These are phyloP conservation scores for Odontesthes bonariensis DNA, from an alignment of 2,113 vertebrate species.

Conservation along the genomic window DNA sequence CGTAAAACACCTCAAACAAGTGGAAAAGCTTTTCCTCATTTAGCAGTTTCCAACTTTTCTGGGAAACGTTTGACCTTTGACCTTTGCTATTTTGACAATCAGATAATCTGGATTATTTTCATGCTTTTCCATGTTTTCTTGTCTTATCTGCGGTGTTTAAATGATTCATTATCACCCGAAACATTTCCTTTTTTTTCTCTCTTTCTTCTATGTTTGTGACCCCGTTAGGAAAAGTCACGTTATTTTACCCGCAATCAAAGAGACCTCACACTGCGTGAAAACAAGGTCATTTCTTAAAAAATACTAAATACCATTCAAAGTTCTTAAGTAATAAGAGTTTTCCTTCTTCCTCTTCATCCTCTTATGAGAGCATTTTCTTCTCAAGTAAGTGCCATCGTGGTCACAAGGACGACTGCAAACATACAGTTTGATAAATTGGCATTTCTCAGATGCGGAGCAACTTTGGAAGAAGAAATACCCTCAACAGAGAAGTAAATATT, in stretches of 20 bases:
- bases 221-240: constrained; percentile 7
- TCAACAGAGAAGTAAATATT: constrained; percentile 27
- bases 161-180: no score
- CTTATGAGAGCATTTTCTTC: constrained; percentile 59
- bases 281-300: constrained; percentile 70
- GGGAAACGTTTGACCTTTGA: no score
- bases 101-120: no score
- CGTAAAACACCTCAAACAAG: no score
- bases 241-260: constrained; percentile 56
- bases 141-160: no score
- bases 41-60: no score
- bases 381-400: constrained; percentile 54
- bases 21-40: no score
- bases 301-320: constrained; percentile 56
- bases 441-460: constrained; percentile 18
- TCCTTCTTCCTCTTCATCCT: constrained; percentile 69
- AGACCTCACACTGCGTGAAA: constrained; percentile 59
- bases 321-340: constrained; percentile 63
- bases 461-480: constrained; percentile 20
- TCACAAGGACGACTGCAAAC: constrained; percentile 72
- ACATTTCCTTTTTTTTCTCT: no score
- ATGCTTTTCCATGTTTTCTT: no score
- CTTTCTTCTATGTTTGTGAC: not conserved
- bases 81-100: no score
- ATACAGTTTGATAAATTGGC: constrained; percentile 35